phyloP scores from a whole-genome alignment of 1,140 invertebrate species.

The Panonychus citri region DNA sequence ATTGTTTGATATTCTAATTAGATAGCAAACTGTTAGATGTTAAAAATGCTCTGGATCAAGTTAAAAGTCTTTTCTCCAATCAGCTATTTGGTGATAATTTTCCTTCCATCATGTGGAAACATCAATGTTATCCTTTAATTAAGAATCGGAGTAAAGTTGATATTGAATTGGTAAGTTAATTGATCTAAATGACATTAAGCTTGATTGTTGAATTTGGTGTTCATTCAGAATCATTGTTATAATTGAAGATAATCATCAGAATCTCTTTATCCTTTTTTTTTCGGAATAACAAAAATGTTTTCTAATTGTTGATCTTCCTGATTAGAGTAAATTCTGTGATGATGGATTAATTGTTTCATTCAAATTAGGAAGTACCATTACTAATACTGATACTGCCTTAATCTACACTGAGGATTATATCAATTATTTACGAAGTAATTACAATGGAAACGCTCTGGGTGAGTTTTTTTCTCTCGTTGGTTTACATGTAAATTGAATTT shows the following conservation, averaged over 20 bases:
- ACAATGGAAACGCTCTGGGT: not conserved
- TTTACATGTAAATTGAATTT: not conserved
- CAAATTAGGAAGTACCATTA: not conserved
- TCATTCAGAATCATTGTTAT: not conserved
- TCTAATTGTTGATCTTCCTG: not conserved
- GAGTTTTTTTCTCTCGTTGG: not conserved
- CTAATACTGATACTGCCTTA: not conserved
- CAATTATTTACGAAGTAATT: not conserved
- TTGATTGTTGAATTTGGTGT: not conserved
- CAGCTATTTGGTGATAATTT: not conserved
- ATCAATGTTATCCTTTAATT: conserved; percentile 4
- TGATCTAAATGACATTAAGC: not conserved
- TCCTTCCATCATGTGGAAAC: conserved; percentile 1
- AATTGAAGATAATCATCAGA: not conserved
- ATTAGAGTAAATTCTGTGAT: not conserved
- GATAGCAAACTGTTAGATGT: not conserved
- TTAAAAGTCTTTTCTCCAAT: not conserved
- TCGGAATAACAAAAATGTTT: not conserved
- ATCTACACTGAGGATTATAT: not conserved
- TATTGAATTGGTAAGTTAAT: not conserved
- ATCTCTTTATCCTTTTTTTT: too few species aligned
- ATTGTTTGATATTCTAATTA: not conserved
- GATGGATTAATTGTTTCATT: not conserved
- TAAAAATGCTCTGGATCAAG: not conserved
- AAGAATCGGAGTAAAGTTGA: not conserved